Evolutionary conservation across 2,888 invertebrate genomes (phyloP).

Genomic region (Junonia oenone): DNA sequence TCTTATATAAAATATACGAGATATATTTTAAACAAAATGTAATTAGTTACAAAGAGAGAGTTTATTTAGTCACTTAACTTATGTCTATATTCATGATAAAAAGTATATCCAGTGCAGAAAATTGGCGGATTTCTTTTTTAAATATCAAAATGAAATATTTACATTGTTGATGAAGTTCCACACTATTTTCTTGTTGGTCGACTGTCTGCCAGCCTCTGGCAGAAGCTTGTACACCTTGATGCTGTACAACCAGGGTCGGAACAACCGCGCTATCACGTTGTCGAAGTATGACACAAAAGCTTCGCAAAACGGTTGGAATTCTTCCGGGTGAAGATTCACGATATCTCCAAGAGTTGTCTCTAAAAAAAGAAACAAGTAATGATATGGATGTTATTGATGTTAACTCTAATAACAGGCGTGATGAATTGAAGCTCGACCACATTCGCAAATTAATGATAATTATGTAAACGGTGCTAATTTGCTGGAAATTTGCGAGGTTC

Average conservation of each 20-base stretch:
- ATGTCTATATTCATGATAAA: neutral
- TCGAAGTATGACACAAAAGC: constrained; percentile 35
- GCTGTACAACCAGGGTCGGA: constrained; percentile 40
- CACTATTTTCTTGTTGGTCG: neutral
- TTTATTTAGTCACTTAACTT: no score
- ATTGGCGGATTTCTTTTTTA: neutral
- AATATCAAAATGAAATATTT: neutral
- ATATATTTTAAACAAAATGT: no score
- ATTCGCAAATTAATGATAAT: no score
- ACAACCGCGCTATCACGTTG: constrained; percentile 33
- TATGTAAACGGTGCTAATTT: no score
- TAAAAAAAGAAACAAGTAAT: no score
- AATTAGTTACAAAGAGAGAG: no score
- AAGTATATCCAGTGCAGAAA: neutral
- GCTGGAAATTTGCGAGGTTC: no score
- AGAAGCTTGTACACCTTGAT: constrained; percentile 34
- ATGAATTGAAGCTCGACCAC: no score
- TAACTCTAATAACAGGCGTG: no score
- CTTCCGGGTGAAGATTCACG: constrained; percentile 33
- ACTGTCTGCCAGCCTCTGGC: constrained; percentile 17
- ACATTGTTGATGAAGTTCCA: constrained; percentile 2
- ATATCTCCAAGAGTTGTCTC: constrained; percentile 42
- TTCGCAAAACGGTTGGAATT: constrained; percentile 36
- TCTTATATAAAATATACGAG: no score
- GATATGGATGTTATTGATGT: no score